Percentiles rank a stretch among this genome's conserved stretches.
Conservation (phyloP, 2,113 vertebrate genomes). For the Brachyistius frenatus region DNA sequence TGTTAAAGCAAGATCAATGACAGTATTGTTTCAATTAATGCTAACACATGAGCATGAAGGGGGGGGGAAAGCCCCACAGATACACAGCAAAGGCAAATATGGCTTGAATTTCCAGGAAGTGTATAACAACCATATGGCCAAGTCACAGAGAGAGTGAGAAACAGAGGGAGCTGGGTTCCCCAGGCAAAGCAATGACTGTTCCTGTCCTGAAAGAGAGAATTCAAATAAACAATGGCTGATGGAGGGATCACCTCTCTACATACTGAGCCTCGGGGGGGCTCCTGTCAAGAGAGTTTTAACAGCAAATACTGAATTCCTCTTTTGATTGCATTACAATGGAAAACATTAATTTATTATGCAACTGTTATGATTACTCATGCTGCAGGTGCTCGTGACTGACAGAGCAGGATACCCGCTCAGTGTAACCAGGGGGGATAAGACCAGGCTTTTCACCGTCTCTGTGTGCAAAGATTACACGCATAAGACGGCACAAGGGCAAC, state of each 20-base stretch:
- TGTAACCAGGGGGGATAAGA: not conserved
- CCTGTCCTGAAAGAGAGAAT: conserved; percentile 52
- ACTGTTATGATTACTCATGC: conserved; percentile 24
- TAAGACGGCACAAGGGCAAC: not conserved
- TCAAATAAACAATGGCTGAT: conserved; percentile 74
- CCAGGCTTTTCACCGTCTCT: not conserved
- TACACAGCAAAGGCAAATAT: conserved; percentile 68
- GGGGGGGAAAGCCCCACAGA: conserved; percentile 10
- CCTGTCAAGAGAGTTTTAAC: conserved; percentile 42
- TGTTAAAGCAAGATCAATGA: conserved; percentile 58
- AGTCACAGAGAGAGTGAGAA: conserved; percentile 39
- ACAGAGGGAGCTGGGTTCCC: conserved; percentile 40
- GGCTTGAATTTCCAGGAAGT: conserved; percentile 73
- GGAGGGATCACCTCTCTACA: conserved; percentile 48
- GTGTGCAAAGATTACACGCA: not conserved
- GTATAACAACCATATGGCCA: conserved; percentile 76
- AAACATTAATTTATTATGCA: conserved; percentile 50
- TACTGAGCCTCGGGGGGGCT: conserved; percentile 24
- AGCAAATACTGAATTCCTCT: conserved; percentile 36
- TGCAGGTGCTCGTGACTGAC: conserved; percentile 20
- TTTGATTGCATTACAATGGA: conserved; percentile 54
- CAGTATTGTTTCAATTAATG: conserved; percentile 75
- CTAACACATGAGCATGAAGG: conserved; percentile 29
- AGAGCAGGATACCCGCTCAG: not conserved
- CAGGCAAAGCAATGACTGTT: conserved; percentile 64